Evolutionary conservation across 2,888 invertebrate species (phyloP).

Genomic region (Heliconius ethilla): DNA sequence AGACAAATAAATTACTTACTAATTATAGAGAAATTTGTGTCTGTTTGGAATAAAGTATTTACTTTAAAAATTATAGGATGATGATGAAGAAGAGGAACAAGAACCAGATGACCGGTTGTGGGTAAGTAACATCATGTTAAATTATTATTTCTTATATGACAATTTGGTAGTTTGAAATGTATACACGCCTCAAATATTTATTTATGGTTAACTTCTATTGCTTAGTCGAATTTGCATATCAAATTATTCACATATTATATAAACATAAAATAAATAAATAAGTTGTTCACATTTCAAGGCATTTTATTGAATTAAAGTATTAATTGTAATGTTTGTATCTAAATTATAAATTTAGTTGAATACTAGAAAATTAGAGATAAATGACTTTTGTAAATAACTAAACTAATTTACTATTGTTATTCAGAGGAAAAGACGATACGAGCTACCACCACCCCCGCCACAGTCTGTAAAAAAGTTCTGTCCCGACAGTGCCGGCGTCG

Average conservation of each 20-base stretch:
- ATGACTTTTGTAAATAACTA: background rate
- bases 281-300: background rate
- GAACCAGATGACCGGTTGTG: slow-evolving; percentile 67
- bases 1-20: too few relatives aligned
- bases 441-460: slow-evolving; percentile 61
- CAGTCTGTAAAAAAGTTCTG: slow-evolving; percentile 71
- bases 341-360: background rate
- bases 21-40: background rate
- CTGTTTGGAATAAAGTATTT: background rate
- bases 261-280: background rate
- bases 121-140: slow-evolving; percentile 56
- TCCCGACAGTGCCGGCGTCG: slow-evolving; percentile 58
- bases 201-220: background rate
- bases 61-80: slow-evolving; percentile 58
- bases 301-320: background rate
- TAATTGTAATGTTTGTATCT: background rate
- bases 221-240: background rate
- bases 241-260: background rate
- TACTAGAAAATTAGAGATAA: background rate
- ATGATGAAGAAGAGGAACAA: slow-evolving; percentile 70
- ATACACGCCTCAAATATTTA: too few relatives aligned
- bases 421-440: slow-evolving; percentile 72
- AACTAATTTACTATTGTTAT: slow-evolving; percentile 21
- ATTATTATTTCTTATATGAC: background rate
- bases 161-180: too few relatives aligned